These are phyloP conservation scores for Agrochola macilenta DNA, from an alignment of 2,888 invertebrate genomes.

Conservation along the genomic window DNA sequence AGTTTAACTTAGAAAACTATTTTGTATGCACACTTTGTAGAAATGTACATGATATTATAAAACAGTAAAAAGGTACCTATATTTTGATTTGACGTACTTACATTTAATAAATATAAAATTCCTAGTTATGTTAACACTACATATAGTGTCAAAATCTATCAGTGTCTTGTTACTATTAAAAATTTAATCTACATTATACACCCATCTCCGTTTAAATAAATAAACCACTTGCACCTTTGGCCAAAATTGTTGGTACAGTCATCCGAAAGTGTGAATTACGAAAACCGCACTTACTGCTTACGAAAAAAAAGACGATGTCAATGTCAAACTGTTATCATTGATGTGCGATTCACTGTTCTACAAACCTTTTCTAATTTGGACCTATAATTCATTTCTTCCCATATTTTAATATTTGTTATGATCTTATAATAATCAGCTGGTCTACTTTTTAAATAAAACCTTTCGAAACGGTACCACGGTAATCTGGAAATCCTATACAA, in stretches of 20 bases:
- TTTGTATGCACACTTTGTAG: slow-evolving; percentile 42
- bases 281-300: not conserved
- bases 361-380: not conserved
- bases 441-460: slow-evolving; percentile 1
- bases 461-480: not conserved
- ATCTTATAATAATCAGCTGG: not conserved
- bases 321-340: not conserved
- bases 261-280: not conserved
- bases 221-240: slow-evolving; percentile 34
- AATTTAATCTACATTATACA: slow-evolving; percentile 38
- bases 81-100: slow-evolving; percentile 34
- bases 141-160: slow-evolving; percentile 41
- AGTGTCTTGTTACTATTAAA: slow-evolving; percentile 51
- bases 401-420: not conserved
- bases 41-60: slow-evolving; percentile 57
- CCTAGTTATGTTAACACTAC: slow-evolving; percentile 43
- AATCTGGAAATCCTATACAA: not conserved
- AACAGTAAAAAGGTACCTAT: slow-evolving; percentile 55
- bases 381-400: not conserved
- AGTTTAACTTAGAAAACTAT: slow-evolving; percentile 34
- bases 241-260: slow-evolving; percentile 33
- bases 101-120: slow-evolving; percentile 37
- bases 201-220: slow-evolving; percentile 48
- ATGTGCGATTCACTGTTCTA: not conserved
- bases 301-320: not conserved